phyloP scores from a whole-genome alignment of 2,888 invertebrate species.

The Hartigia nigra region DNA sequence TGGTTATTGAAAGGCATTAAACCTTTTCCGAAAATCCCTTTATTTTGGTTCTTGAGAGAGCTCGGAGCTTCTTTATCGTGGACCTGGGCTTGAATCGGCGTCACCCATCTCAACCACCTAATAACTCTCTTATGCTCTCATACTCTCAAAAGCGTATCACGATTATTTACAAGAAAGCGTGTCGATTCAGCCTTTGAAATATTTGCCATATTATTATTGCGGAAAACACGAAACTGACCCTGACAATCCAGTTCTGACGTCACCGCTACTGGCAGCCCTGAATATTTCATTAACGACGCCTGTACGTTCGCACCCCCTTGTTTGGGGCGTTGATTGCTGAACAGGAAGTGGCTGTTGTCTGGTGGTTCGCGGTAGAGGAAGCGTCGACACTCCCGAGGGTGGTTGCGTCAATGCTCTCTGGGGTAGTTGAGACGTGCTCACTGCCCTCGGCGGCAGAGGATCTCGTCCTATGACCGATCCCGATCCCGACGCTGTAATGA shows the following conservation, averaged over 20 bases:
- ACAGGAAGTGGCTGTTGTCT: constrained; percentile 41
- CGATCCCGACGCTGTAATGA: constrained; percentile 77
- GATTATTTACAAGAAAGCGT: constrained; percentile 10
- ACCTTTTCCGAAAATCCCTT: background rate
- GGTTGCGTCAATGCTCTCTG: constrained; percentile 62
- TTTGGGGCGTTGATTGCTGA: constrained; percentile 45
- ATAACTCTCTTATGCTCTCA: background rate
- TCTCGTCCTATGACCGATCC: constrained; percentile 74
- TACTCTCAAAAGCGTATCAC: no score
- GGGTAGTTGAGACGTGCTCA: constrained; percentile 59
- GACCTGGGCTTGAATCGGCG: background rate
- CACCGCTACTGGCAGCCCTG: constrained; percentile 48
- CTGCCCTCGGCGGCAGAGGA: constrained; percentile 66
- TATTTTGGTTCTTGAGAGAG: background rate
- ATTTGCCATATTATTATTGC: no score
- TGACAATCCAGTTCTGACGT: constrained; percentile 41
- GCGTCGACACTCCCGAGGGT: constrained; percentile 59
- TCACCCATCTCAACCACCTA: background rate
- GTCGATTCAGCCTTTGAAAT: constrained; percentile 13
- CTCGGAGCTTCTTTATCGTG: background rate
- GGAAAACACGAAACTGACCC: constrained; percentile 49
- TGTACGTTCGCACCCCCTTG: constrained; percentile 35
- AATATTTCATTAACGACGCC: constrained; percentile 34
- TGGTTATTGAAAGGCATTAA: background rate
- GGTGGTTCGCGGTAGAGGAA: constrained; percentile 37